Evolutionary conservation across 2,113 vertebrate genomes (phyloP).

Genomic region (Elgaria multicarinata): DNA sequence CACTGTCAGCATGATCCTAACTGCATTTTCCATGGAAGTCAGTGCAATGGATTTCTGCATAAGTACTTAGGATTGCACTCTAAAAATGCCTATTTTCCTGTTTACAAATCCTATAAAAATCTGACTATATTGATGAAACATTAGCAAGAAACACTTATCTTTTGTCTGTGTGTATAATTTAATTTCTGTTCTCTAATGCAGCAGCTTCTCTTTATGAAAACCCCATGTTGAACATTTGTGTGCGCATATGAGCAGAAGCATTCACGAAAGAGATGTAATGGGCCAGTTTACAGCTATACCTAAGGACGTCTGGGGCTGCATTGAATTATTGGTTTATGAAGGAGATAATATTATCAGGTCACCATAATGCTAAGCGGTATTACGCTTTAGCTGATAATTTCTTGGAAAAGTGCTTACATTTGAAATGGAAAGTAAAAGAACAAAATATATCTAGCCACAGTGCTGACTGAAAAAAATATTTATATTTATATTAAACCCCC

Average conservation of each 20-base stretch:
- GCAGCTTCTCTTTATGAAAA: slow-evolving; percentile 7
- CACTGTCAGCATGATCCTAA: not conserved
- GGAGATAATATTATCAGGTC: slow-evolving; percentile 72
- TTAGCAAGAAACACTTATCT: not conserved
- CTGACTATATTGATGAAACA: not conserved
- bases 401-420: slow-evolving; percentile 89
- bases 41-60: not conserved
- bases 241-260: slow-evolving; percentile 31
- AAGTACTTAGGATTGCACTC: not conserved
- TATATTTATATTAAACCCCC: slow-evolving; percentile 87
- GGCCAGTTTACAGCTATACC: slow-evolving; percentile 56
- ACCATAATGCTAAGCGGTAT: slow-evolving; percentile 72
- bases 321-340: slow-evolving; percentile 67
- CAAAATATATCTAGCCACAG: slow-evolving; percentile 77
- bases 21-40: not conserved
- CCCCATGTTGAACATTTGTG: slow-evolving; percentile 30
- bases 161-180: slow-evolving; percentile 1
- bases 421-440: slow-evolving; percentile 78
- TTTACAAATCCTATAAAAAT: not conserved
- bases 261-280: slow-evolving; percentile 48
- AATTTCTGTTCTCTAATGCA: slow-evolving; percentile 12
- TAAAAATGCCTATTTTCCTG: not conserved
- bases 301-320: slow-evolving; percentile 60
- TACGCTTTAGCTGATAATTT: slow-evolving; percentile 88
- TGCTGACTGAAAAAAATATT: slow-evolving; percentile 90